These are phyloP conservation scores for Pampusana beccarii DNA, from an alignment of 2,113 vertebrate species.

Conservation along the genomic window DNA sequence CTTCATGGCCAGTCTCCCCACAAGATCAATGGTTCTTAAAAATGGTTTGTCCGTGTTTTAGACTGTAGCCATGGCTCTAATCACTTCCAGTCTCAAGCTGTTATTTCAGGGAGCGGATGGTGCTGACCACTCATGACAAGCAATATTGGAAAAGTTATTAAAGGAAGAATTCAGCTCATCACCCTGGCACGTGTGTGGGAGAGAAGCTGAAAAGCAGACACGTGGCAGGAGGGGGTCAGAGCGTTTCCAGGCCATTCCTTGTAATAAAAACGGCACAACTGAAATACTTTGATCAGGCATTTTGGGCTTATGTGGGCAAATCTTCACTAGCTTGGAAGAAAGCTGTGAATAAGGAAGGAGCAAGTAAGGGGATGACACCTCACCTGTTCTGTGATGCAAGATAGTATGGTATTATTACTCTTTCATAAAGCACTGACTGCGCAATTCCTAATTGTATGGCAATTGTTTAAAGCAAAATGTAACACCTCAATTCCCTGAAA, in stretches of 20 bases:
- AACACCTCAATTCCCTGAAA: background rate
- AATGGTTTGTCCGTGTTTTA: background rate
- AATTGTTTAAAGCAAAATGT: background rate
- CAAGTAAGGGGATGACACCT: background rate
- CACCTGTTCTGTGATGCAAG: background rate
- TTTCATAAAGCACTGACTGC: background rate
- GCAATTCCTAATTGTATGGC: background rate
- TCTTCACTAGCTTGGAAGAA: background rate
- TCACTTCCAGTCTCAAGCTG: background rate
- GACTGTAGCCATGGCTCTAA: background rate
- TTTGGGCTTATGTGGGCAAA: background rate
- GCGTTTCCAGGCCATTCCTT: background rate
- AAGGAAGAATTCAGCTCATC: background rate
- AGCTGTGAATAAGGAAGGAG: background rate
- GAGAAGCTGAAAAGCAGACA: background rate
- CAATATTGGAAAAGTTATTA: background rate
- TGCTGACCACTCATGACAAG: background rate
- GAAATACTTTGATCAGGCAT: background rate
- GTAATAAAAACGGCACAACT: background rate
- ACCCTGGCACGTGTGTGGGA: background rate
- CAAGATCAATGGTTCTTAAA: background rate
- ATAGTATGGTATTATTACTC: background rate
- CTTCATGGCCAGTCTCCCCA: background rate
- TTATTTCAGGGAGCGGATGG: background rate
- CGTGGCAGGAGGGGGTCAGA: background rate